phyloP scores from a whole-genome alignment of 2,797 vertebrate genomes.

The Lepilemur ruficaudatus region DNA sequence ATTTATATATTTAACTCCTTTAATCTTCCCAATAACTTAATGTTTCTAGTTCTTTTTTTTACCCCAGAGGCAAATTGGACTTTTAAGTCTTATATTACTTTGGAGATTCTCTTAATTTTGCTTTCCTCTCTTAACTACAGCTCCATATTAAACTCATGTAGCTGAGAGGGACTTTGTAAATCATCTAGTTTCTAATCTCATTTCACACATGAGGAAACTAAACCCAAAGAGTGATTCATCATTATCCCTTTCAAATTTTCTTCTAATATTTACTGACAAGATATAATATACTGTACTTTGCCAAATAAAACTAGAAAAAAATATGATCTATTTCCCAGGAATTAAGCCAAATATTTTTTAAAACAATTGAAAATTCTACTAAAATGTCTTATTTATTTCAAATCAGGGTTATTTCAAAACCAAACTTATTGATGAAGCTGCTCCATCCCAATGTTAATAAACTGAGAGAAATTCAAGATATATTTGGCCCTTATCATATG shows the following conservation, averaged over 20 bases:
- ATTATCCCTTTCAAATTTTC: background rate
- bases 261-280: background rate
- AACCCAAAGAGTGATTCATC: background rate
- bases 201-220: background rate
- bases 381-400: constrained; percentile 43
- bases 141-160: background rate
- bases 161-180: background rate
- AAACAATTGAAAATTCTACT: constrained; percentile 16
- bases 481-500: background rate
- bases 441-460: background rate
- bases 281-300: constrained; percentile 1
- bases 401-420: constrained; percentile 50
- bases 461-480: background rate
- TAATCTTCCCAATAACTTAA: background rate
- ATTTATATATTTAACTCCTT: background rate
- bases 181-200: background rate
- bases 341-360: background rate
- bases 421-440: background rate
- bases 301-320: constrained; percentile 12
- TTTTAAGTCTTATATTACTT: background rate
- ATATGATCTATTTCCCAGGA: background rate
- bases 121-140: background rate
- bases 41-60: background rate
- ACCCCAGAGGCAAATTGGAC: background rate
- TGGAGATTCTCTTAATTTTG: background rate